phyloP scores from a whole-genome alignment of 2,797 vertebrate genomes.

The Alectoris magna region DNA sequence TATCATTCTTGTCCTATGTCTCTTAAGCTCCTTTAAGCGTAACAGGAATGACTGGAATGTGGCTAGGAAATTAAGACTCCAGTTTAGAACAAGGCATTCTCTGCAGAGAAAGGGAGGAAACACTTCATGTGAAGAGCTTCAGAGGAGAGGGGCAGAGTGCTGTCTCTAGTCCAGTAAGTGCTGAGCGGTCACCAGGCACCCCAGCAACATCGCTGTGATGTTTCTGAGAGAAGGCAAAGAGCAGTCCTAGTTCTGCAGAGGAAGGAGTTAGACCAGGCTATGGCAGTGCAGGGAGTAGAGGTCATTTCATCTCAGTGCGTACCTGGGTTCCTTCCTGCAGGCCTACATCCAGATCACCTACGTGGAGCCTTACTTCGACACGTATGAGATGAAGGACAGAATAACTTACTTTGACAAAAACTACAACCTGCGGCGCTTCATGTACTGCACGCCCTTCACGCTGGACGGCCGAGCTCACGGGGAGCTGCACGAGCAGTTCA shows the following conservation, averaged over 20 bases:
- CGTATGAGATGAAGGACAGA: constrained; percentile 98
- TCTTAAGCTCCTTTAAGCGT: not conserved
- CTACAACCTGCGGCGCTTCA: constrained; percentile 96
- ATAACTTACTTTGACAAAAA: constrained; percentile 99
- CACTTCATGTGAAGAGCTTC: not conserved
- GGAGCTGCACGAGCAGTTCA: constrained; percentile 96
- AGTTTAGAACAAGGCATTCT: not conserved
- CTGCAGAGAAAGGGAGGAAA: not conserved
- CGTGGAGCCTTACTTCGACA: constrained; percentile 97
- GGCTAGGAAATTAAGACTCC: not conserved
- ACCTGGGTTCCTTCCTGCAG: constrained; percentile 70
- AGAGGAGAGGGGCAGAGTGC: not conserved
- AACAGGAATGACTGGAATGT: not conserved
- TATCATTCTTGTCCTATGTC: not conserved
- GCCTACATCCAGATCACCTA: constrained; percentile 98
- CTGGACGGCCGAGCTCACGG: constrained; percentile 96
- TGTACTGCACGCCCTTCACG: constrained; percentile 99
- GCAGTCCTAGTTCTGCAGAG: not conserved
- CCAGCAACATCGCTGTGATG: accelerated
- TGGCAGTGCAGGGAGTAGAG: not conserved
- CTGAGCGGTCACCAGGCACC: not conserved
- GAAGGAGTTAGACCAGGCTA: too few species aligned
- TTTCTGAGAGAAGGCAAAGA: not conserved
- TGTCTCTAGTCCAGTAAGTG: not conserved
- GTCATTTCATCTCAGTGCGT: not conserved